Percentiles rank a stretch among this genome's conserved stretches.
Evolutionary conservation across 2,888 invertebrate species (phyloP).

Genomic region (Disparrhopalites patrizii): DNA sequence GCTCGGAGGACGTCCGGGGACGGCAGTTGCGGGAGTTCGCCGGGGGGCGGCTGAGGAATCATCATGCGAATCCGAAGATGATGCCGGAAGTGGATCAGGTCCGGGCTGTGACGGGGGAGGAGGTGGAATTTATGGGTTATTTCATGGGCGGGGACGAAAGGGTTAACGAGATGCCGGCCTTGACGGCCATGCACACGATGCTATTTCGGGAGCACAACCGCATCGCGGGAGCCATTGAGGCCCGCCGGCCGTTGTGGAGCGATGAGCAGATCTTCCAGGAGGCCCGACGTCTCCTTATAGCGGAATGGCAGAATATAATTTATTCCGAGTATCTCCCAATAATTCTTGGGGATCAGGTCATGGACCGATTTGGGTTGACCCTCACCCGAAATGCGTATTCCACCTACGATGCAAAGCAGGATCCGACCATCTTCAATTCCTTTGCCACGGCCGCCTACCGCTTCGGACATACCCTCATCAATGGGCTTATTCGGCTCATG

Average conservation of each 20-base stretch:
- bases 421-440: slow-evolving; percentile 40
- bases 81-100: slow-evolving; percentile 44
- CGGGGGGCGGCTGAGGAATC: slow-evolving; percentile 33
- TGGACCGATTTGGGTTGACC: slow-evolving; percentile 31
- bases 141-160: slow-evolving; percentile 46
- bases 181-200: slow-evolving; percentile 44
- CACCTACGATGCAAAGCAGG: slow-evolving; percentile 31
- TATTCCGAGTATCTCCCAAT: slow-evolving; percentile 44
- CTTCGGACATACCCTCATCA: slow-evolving; percentile 46
- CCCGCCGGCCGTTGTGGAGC: slow-evolving; percentile 26
- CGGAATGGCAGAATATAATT: slow-evolving; percentile 46
- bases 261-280: slow-evolving; percentile 43
- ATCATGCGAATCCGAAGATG: slow-evolving; percentile 31
- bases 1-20: slow-evolving; percentile 41
- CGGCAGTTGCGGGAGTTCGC: slow-evolving; percentile 36
- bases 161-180: slow-evolving; percentile 48
- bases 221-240: slow-evolving; percentile 34
- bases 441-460: slow-evolving; percentile 46
- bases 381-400: slow-evolving; percentile 25
- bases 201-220: slow-evolving; percentile 45
- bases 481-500: slow-evolving; percentile 40
- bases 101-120: slow-evolving; percentile 29
- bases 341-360: slow-evolving; percentile 37
- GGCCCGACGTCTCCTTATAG: slow-evolving; percentile 40
- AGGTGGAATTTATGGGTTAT: slow-evolving; percentile 46